A percentile compares a stretch with the other conserved stretches of the same genome.
Evolutionary conservation across 2,113 vertebrate genomes (phyloP).

Genomic region (Bambusicola thoracicus): DNA sequence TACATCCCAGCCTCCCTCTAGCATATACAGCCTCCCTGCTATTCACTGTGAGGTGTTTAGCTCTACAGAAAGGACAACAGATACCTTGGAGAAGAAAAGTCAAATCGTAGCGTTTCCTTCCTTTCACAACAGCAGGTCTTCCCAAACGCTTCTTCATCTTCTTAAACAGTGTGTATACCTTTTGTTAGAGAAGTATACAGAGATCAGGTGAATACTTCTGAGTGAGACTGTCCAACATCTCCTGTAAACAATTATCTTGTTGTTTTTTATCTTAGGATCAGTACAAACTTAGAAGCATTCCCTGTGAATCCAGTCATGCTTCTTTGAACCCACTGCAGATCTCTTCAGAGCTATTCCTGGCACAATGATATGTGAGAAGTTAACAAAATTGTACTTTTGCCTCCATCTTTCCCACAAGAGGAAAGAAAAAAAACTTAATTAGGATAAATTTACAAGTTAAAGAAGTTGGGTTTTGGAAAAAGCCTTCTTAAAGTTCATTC

Average conservation of each 20-base stretch:
- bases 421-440: neutral
- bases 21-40: neutral
- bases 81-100: neutral
- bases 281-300: neutral
- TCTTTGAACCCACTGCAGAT: neutral
- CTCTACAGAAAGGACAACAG: neutral
- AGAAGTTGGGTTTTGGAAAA: neutral
- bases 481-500: neutral
- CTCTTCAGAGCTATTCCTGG: neutral
- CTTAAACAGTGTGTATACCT: rapidly evolving
- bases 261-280: neutral
- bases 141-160: neutral
- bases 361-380: neutral
- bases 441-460: neutral
- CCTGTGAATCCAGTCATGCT: neutral
- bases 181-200: neutral
- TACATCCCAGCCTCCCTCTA: neutral
- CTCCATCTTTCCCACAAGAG: neutral
- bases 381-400: neutral
- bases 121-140: neutral
- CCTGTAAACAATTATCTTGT: neutral
- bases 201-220: neutral
- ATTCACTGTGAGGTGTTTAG: neutral
- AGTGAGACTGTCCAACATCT: neutral
- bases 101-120: neutral